Base-by-base conservation (phyloP, 2,888 invertebrate genomes). In the Lycocerus yunnanus region DNA sequence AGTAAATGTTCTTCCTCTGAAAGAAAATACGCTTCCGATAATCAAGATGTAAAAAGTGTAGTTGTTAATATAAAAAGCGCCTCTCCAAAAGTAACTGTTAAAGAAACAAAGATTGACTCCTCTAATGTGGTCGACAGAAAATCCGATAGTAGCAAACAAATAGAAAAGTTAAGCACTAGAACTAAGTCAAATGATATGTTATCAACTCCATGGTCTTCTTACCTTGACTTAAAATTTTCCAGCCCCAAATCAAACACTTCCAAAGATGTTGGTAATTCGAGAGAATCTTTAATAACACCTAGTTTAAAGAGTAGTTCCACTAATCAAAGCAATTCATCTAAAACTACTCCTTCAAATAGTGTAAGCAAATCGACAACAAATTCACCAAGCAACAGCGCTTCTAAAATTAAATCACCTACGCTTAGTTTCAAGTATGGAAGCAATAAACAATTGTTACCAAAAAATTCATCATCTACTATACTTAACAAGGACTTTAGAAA, bases 401-500 rank as follows among this genome's bases (percentile, higher is more conserved):
- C 61, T 5, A 63, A 63, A 63, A 63, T 20, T 20, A 71, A 82
- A 9, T 78, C 81, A 13, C 73, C 82, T 8, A 79, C 78, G 60
- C 73, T 78, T 6, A 83, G 82, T 72, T 80, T 81, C 14, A 82
- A 84, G 77, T 76, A 80, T 20, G 83, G 82, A 63, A 80, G 80
- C 77, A 83, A 82, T 67, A 85, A 81, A 74, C 83, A 81, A 68
- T 78, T 86, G 43, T 85, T 85, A n/a, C 88, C 89, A 76, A 88
- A 88, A 81, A 88, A 88, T 71, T 89, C 89, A 15, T 88, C 88
- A 74, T 85, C 85, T 58, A 88, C 86, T 76, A 87, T 88, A 80
- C 89, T 91, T 16, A 93, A 93, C 84, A 93, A 94, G 86, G 93
- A 93, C 84, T 93, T 93, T 80, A 88, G 94, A 43, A 94, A 94